Evolutionary conservation across 1,140 invertebrate species (phyloP).

Genomic region (Scaptodrosophila lebanonensis): DNA sequence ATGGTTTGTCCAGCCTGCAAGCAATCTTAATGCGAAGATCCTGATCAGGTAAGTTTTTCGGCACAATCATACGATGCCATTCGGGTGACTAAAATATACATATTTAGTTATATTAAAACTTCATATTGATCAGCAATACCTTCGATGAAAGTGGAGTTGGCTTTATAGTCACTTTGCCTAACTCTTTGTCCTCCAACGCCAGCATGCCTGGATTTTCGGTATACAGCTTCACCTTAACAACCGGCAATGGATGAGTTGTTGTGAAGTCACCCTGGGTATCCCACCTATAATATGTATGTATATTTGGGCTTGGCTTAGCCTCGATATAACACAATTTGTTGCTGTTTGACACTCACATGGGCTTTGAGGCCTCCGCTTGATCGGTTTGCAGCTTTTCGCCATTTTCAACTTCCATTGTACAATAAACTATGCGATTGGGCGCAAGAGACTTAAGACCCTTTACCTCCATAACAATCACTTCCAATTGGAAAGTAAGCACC

Average conservation of each 20-base stretch:
- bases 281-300: slow-evolving; percentile 82
- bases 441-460: slow-evolving; percentile 97
- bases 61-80: slow-evolving; percentile 98
- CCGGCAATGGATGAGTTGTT: slow-evolving; percentile 96
- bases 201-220: slow-evolving; percentile 98
- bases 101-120: background rate
- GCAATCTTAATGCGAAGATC: slow-evolving; percentile 98
- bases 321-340: no score
- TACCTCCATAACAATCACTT: slow-evolving; percentile 99
- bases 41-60: slow-evolving; percentile 96
- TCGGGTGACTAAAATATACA: slow-evolving; percentile 85
- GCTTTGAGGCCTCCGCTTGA: slow-evolving; percentile 99
- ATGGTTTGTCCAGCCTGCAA: slow-evolving; percentile 98
- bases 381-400: slow-evolving; percentile 99
- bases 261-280: slow-evolving; percentile 99
- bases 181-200: slow-evolving; percentile 98
- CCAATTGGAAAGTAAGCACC: slow-evolving; percentile 96
- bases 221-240: slow-evolving; percentile 97
- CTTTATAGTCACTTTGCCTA: slow-evolving; percentile 94
- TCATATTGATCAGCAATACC: no score
- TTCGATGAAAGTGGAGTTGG: slow-evolving; percentile 95
- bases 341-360: slow-evolving; percentile 91
- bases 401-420: slow-evolving; percentile 99
- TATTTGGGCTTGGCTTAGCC: background rate
- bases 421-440: slow-evolving; percentile 98